Evolutionary conservation across 2,113 vertebrate genomes (phyloP), one percentile per base, ranked within the genome.

Genomic region (Galbula dea): DNA sequence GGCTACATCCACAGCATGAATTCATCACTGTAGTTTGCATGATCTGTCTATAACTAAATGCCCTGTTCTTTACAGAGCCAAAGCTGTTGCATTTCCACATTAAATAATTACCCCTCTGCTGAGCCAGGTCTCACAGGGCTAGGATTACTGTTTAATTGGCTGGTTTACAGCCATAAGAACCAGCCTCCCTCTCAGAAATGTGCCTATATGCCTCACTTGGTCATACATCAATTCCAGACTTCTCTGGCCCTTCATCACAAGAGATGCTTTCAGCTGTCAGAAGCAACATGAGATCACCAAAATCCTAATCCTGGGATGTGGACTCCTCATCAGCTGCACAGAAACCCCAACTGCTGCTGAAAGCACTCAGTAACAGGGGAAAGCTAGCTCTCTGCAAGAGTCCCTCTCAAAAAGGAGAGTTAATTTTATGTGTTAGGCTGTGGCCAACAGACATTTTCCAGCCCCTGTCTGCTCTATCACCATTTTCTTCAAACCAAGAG

Each of bases 151-250:
- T 86, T 94, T 71, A 93, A 84, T 90, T 10, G 3, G 57, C 13
- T 86, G 73, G 81, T 65, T 95, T 86, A 86, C 75, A 76, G 89
- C 69, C 93, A 34, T 37, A 94, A 95, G 58, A 95, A 59, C 58
- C 75, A 48, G 27, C 41, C 55, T 61, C 86, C 84, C 67, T 69
- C 92, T 79, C 41, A 3, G 63, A 95, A 90, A 51, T 54, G 34
- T 83, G 84, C 41, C 73, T 71, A n/a, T 61, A 5, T 1, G 3
- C 14, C 63, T 65, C 4, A 5, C 57, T 39, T 82, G 20, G n/a
- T 61, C 69, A 30, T 37, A 71, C 24, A 45, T 58, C 73, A 65
- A 24, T 65, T 78, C 48, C 75, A 73, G 72, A 59, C 57, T 90
- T 63, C 67, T 72, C 79, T 57, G 39, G 58, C 27, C 2, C 0